phyloP scores from a whole-genome alignment of 2,888 invertebrate genomes.

The Helicoverpa assulta region DNA sequence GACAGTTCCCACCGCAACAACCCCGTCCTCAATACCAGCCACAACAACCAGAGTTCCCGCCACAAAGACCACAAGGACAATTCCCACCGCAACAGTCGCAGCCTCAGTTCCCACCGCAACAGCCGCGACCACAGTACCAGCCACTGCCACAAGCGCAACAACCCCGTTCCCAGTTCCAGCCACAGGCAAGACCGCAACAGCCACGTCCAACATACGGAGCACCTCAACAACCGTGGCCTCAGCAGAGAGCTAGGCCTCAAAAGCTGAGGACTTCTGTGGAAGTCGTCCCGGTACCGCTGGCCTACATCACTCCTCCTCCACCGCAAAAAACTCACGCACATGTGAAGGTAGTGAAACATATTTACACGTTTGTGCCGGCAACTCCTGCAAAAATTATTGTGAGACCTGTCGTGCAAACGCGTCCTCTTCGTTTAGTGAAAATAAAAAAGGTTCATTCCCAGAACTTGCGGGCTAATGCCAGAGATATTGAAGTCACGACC shows the following conservation, averaged over 20 bases:
- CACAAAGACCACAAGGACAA: slow-evolving; percentile 46
- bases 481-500: slow-evolving; percentile 81
- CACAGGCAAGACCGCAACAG: slow-evolving; percentile 31
- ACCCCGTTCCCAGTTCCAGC: slow-evolving; percentile 37
- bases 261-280: slow-evolving; percentile 84
- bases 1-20: slow-evolving; percentile 43
- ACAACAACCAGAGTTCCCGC: slow-evolving; percentile 38
- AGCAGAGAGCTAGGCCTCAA: slow-evolving; percentile 67
- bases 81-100: slow-evolving; percentile 39
- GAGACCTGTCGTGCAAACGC: slow-evolving; percentile 73
- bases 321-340: slow-evolving; percentile 68
- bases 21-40: slow-evolving; percentile 48
- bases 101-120: slow-evolving; percentile 55
- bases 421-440: slow-evolving; percentile 68
- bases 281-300: slow-evolving; percentile 82
- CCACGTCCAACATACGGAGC: slow-evolving; percentile 46
- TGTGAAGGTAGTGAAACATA: slow-evolving; percentile 75
- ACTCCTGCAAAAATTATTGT: slow-evolving; percentile 78
- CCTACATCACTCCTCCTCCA: slow-evolving; percentile 84
- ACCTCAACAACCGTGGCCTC: slow-evolving; percentile 48
- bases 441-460: slow-evolving; percentile 67
- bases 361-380: slow-evolving; percentile 79
- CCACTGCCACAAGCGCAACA: slow-evolving; percentile 34
- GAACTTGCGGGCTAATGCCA: slow-evolving; percentile 68
- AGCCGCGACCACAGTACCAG: slow-evolving; percentile 52